Evolutionary conservation across 2,113 vertebrate species (phyloP).

Genomic region (Leucosticte australis): DNA sequence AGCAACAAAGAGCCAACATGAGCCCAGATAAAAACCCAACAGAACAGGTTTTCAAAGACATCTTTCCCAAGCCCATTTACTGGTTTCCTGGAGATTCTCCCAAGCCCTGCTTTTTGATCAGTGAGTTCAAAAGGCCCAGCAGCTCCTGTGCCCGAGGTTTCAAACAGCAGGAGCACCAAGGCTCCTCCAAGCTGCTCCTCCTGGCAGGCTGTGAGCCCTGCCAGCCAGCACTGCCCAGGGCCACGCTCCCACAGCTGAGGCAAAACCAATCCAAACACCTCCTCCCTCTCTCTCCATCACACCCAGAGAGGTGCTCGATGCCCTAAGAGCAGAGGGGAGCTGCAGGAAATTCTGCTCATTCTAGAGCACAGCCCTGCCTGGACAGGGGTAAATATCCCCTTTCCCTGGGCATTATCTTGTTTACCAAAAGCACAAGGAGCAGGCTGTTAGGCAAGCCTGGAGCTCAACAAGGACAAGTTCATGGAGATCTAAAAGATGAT

Average conservation of each 20-base stretch:
- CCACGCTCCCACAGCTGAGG: neutral
- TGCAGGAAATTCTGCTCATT: neutral
- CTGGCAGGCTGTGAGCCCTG: neutral
- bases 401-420: neutral
- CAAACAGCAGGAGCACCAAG: neutral
- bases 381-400: neutral
- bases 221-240: neutral
- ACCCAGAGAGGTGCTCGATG: neutral
- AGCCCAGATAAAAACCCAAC: rapidly evolving
- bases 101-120: neutral
- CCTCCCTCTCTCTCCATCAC: neutral
- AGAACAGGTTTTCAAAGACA: neutral
- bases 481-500: neutral
- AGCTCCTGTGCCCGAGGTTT: neutral
- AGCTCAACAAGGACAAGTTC: neutral
- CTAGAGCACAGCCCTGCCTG: neutral
- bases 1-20: neutral
- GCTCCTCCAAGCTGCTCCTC: neutral
- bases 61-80: neutral
- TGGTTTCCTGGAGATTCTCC: neutral
- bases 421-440: neutral
- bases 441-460: neutral
- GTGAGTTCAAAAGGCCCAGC: neutral
- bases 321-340: neutral
- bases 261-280: neutral